Conservation (phyloP, 2,113 vertebrate species). For the Chelonoidis abingdonii region DNA sequence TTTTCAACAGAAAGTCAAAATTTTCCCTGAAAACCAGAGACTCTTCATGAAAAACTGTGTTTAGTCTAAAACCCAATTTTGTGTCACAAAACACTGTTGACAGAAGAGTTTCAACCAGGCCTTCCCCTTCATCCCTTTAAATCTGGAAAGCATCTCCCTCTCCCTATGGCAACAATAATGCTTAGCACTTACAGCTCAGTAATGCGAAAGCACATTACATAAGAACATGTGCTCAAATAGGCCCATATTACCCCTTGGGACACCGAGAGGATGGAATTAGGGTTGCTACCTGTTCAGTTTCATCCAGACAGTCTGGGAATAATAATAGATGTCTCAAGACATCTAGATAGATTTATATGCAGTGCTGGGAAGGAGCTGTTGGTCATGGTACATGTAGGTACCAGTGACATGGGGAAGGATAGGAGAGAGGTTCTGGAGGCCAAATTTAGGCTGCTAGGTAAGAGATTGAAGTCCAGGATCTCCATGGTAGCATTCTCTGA, state of each 20-base stretch:
- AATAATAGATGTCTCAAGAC: no score
- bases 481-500: no score
- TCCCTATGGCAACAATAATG: background rate
- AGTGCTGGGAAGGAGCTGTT: no score
- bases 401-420: no score
- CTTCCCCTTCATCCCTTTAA: background rate
- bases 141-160: background rate
- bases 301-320: no score
- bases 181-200: background rate
- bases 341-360: no score
- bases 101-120: background rate
- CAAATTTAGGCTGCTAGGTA: no score
- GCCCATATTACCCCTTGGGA: background rate
- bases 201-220: background rate
- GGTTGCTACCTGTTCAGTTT: no score
- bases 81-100: no score
- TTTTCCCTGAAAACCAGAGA: background rate
- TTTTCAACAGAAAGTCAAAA: background rate
- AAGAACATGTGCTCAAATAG: background rate
- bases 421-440: no score
- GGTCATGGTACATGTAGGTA: no score
- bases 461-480: no score
- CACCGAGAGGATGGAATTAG: background rate
- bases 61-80: background rate
- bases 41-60: accelerated